Percentiles rank a stretch among this genome's conserved stretches.
Conservation (phyloP, 2,113 vertebrate genomes). For the Prolemur simus region DNA sequence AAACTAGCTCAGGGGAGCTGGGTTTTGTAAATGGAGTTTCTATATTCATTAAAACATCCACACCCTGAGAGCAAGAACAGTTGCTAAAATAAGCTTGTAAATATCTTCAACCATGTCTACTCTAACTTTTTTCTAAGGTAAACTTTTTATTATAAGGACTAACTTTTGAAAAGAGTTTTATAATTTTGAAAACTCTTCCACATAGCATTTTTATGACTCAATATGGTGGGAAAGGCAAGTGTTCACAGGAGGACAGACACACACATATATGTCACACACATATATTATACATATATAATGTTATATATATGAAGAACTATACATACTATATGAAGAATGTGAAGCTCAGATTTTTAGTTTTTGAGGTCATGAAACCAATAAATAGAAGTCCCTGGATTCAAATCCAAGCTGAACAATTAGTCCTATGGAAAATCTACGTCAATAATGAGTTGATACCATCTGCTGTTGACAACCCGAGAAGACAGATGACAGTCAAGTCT, state of each 20-base stretch:
- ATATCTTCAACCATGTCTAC: neutral
- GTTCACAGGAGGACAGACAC: neutral
- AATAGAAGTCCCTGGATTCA: neutral
- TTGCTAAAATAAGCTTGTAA: neutral
- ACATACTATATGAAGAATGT: neutral
- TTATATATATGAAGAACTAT: neutral
- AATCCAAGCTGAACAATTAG: neutral
- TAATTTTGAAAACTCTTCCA: neutral
- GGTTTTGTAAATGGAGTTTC: neutral
- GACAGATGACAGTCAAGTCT: neutral
- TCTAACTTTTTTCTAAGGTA: neutral
- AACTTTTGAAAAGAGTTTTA: neutral
- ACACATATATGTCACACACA: neutral
- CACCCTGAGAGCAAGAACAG: neutral
- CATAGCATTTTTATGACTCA: neutral
- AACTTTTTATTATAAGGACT: slow-evolving; percentile 1
- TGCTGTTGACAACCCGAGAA: neutral
- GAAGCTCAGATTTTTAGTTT: neutral
- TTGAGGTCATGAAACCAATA: neutral
- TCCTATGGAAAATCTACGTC: neutral
- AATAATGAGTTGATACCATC: neutral
- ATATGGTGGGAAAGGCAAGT: neutral
- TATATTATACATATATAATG: neutral
- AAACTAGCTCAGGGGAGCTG: neutral
- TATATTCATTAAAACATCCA: neutral